Base-by-base conservation (phyloP, 2,888 invertebrate genomes). In the Sisyra terminalis region DNA sequence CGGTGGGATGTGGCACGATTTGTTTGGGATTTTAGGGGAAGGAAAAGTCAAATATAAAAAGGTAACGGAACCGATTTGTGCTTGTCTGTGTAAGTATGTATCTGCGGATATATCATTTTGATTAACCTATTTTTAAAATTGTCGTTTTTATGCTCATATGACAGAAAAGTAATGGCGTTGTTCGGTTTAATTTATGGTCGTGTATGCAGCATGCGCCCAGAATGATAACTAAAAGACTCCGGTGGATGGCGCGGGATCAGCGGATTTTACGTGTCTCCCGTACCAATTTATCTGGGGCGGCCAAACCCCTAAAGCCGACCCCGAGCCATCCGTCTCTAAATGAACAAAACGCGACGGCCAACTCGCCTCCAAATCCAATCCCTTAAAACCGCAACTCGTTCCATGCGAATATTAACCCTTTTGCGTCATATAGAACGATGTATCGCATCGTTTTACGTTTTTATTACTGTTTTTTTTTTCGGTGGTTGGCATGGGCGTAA, bases 91-190 rank as follows among this genome's bases (percentile, higher is more conserved):
- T 24, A 24, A 24, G 24, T 24, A 24, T 24, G 24, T 24, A 24
- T 30, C 9, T 29, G 29, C 17, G 40, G 40, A 40, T 40, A 17
- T 30, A 40, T 40, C 40, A 40, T 40, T 29, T 40, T 40, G 40
- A 40, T 40, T 40, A 40, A 40, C 40, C 40, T 40, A 40, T 40
- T 40, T 40, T 40, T 40, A 40, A 40, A 40, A 30, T 30, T 30
- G 40, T 40, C 40, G 40, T 40, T 40, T 40, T 40, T 40, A 40
- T 40, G 40, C 40, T 40, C 40, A 40, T 40, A 40, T 40, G 40
- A 40, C 40, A 40, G 30, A 15, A 11, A 40, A 40, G 30, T 40
- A 40, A 40, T 40, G 40, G 40, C 17, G 30, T 30, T 18, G 31
- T 29, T 18, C 29, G 9, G 30, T 30, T 40, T 40, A 40, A 40